Evolutionary conservation across 2,888 invertebrate species (phyloP), one percentile per base, ranked within the genome.

Genomic region (Drosophila prolongata): DNA sequence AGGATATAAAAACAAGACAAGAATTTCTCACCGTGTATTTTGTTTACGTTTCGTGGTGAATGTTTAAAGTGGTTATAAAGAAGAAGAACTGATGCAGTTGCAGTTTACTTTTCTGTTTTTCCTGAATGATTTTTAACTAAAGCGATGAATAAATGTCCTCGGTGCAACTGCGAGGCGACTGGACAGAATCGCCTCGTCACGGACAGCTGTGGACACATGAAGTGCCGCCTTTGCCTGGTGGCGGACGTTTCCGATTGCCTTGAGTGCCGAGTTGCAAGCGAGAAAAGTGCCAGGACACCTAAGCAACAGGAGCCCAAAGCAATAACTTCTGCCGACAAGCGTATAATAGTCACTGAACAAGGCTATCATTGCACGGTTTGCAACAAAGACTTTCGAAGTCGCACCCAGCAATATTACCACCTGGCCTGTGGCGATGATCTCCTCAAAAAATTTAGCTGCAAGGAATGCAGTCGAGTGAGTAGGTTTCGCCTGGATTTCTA

Each of bases 151-250:
- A 73, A 42, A 38, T 84, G 83, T 43, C 89, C 83, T 6, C 87
- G 83, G 0, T 84, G 83, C 42, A 50, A 73, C 10, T 73, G 69
- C 11, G 72, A 92, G 60, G 93, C 94, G 40, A 91, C 92, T 46
- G 94, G 94, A 6, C 92, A 93, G 65, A 94, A 94, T 83, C 93
- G 96, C 58, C 92, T 96, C 59, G 94, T 96, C 14, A 95, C 94
- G 55, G 96, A 96, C 90, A 93, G 93, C 53, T 96, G 96, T 91
- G 96, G 96, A 3, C 96, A 96, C 90, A 93, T 93, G 60, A 96
- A 96, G 92, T 96, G 96, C 91, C 94, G 96, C 80, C 92, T 94
- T 75, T 96, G 96, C 89, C 92, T 96, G 46, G 89, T 96, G 37
- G 92, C 93, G 19, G 96, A 96, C 89, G 95, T 94, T 77, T 92